phyloP scores from a whole-genome alignment of 2,113 vertebrate genomes.

The Theristicus caerulescens region DNA sequence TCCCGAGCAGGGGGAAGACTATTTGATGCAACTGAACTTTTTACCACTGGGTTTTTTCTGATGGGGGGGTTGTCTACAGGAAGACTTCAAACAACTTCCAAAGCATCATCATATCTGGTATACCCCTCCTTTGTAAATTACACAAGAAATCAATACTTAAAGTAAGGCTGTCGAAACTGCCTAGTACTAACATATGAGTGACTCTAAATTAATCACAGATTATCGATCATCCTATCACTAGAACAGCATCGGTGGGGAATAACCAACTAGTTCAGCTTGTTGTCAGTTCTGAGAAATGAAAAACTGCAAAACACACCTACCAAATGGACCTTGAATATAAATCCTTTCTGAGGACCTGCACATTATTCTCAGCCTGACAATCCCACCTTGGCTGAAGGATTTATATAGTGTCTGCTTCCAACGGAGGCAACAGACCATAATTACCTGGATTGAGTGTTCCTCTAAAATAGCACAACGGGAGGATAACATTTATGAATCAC shows the following conservation, averaged over 20 bases:
- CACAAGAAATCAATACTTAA: constrained; percentile 59
- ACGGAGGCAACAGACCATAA: constrained; percentile 45
- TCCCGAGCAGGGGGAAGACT: background rate
- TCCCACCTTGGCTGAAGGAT: constrained; percentile 63
- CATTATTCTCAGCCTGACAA: constrained; percentile 68
- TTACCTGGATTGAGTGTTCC: constrained; percentile 59
- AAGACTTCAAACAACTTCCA: constrained; percentile 4
- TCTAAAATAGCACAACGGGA: constrained; percentile 45
- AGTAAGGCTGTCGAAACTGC: constrained; percentile 63
- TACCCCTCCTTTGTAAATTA: constrained; percentile 48
- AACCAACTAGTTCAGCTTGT: constrained; percentile 64
- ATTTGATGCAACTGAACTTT: background rate
- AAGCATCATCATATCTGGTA: background rate
- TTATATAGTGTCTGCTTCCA: constrained; percentile 60
- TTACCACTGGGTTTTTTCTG: background rate
- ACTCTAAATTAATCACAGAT: constrained; percentile 70
- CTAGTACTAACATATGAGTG: constrained; percentile 49
- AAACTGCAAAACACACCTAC: constrained; percentile 55
- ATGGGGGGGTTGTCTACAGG: background rate
- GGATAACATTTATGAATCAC: constrained; percentile 66
- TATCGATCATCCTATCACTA: constrained; percentile 72
- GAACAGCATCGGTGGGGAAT: constrained; percentile 59
- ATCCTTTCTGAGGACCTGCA: constrained; percentile 58
- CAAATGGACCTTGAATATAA: constrained; percentile 64
- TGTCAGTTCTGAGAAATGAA: constrained; percentile 71